Base-by-base conservation (phyloP, 2,888 invertebrate species). In the Stomorhina lunata region DNA sequence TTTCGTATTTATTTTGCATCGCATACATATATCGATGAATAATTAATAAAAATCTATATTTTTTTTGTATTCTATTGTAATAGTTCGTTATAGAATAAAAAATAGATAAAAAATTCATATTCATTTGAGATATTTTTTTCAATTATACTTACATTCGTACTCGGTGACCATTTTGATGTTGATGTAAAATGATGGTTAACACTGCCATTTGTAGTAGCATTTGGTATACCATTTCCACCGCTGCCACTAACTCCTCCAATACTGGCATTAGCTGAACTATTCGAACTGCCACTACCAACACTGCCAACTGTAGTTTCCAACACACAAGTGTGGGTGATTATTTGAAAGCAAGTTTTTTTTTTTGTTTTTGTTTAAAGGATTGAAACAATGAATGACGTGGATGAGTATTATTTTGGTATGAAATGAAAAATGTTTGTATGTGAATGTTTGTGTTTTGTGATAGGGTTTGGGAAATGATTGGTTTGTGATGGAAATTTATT, bases 141-240 rank as follows among this genome's bases (percentile, higher is more conserved):
- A 72, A 73, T 84, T 78, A 80, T 89, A 91, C 91, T 91, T 87
- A 91, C 91, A 86, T 88, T 90, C 83, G 90, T 85, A 84, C 88
- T 91, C 71, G 91, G 91, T 85, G 91, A 91, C 91, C 91, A 91
- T 86, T 91, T 91, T 68, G 91, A 87, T 84, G 89, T 86, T 72
- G 90, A 85, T 71, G 88, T 87, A 83, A 90, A 90, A 83, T 90
- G 90, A 84, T 87, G 87, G 76, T 88, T 89, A 40, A 87, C 86
- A 76, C 86, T 86, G 84, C 84, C 84, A 69, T 82, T 81, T 81
- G 81, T 80, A 43, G 75, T 45, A 65, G 73, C 43, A 72, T 59
- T 76, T 37, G 76, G 22, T 66, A 76, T 79, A 50, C 75, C 79
- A 65, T 75, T 84, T 45, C 68, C 77, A 77, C 53, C 73, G 27